phyloP scores from a whole-genome alignment of 2,797 vertebrate genomes.

The Labeo calbasu region DNA sequence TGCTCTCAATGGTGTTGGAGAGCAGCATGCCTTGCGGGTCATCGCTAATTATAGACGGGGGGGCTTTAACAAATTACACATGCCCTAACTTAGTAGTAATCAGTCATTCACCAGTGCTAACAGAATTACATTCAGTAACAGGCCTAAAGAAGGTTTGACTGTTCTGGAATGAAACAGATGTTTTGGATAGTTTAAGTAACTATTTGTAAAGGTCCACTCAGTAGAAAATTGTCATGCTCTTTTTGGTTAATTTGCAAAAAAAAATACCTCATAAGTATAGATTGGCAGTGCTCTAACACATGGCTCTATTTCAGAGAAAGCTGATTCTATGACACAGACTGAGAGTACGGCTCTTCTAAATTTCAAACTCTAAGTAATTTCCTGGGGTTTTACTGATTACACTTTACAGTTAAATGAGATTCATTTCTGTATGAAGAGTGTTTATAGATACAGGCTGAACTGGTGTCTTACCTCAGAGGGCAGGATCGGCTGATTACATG shows the following conservation, averaged over 20 bases:
- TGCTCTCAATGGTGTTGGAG: conserved; percentile 52
- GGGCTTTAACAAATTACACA: conserved; percentile 22
- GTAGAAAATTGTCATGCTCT: background rate
- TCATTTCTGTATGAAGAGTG: too few species aligned
- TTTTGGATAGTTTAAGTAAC: background rate
- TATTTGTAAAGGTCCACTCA: background rate
- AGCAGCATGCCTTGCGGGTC: conserved; percentile 67
- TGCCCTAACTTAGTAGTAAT: background rate
- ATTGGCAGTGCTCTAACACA: background rate
- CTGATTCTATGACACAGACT: background rate
- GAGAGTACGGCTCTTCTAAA: background rate
- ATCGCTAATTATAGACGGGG: conserved; percentile 67
- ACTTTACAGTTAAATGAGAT: background rate
- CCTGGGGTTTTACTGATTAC: background rate
- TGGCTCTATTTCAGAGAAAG: background rate
- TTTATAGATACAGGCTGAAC: background rate
- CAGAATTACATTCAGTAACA: background rate
- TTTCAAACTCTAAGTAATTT: background rate
- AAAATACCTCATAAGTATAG: background rate
- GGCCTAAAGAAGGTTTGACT: background rate
- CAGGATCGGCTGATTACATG: conserved; percentile 91
- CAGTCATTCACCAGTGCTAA: background rate
- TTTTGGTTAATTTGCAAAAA: background rate
- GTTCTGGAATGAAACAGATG: background rate
- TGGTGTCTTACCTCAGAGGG: conserved; percentile 87